Evolutionary conservation across 2,797 vertebrate genomes (phyloP).

Genomic region (Prunella strophiata): DNA sequence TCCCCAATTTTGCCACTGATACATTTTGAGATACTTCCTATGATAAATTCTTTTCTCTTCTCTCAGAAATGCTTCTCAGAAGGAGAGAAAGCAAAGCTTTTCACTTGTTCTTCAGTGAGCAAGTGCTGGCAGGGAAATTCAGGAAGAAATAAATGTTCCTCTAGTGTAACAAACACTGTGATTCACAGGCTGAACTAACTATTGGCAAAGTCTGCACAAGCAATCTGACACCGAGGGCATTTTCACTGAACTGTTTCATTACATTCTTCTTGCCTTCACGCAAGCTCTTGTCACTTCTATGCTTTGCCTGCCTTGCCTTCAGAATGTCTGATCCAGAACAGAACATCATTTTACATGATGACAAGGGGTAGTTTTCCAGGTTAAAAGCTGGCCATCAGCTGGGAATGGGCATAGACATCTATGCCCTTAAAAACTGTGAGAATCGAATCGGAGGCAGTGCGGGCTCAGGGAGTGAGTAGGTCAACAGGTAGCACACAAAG

Average conservation of each 20-base stretch:
- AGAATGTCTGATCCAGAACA: not conserved
- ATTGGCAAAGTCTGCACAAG: not conserved
- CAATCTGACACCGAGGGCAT: not conserved
- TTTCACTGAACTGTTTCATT: not conserved
- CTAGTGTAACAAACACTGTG: not conserved
- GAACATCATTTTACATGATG: not conserved
- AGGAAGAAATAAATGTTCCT: not conserved
- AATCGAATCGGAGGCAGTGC: rapidly evolving
- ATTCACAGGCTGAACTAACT: not conserved
- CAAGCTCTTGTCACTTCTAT: not conserved
- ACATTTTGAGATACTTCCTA: not conserved
- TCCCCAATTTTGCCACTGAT: not conserved
- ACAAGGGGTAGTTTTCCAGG: not conserved
- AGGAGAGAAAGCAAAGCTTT: not conserved
- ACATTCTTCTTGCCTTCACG: rapidly evolving
- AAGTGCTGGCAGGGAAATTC: not conserved
- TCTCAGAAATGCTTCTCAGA: not conserved
- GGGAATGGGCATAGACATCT: rapidly evolving
- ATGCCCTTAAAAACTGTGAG: rapidly evolving
- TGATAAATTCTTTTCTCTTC: not conserved
- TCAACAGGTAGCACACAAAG: not conserved
- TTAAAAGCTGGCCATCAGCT: not conserved
- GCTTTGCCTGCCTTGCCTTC: not conserved
- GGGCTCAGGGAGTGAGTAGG: not conserved
- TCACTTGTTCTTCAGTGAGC: not conserved